A percentile compares a stretch with the other conserved stretches of the same genome.
Conservation (phyloP, 1,140 invertebrate genomes). For the Belonocnema kinseyi region DNA sequence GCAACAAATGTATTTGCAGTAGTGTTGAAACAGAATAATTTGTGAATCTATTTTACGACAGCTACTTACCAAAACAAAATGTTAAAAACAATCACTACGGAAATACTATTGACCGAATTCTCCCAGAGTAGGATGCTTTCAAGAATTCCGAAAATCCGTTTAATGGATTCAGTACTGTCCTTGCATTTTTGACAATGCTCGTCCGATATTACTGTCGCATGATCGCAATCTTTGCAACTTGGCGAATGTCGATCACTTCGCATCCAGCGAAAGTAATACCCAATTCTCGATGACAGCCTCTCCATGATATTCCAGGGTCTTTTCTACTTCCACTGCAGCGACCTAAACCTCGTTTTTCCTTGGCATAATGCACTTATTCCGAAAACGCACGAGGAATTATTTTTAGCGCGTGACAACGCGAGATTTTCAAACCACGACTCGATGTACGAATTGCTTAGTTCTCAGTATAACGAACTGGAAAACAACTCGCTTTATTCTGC, state of each 20-base stretch:
- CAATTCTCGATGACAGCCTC: constrained; percentile 49
- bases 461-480: no score
- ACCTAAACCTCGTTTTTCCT: constrained; percentile 37
- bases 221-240: not conserved
- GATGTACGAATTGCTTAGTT: not conserved
- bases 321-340: constrained; percentile 32
- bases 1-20: constrained; percentile 8
- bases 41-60: not conserved
- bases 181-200: constrained; percentile 33
- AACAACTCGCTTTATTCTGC: no score
- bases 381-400: constrained; percentile 35
- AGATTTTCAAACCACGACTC: constrained; percentile 25
- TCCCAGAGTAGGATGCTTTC: constrained; percentile 69
- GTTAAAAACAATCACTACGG: constrained; percentile 62
- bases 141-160: constrained; percentile 56
- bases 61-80: constrained; percentile 66
- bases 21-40: not conserved
- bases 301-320: constrained; percentile 52
- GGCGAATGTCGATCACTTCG: constrained; percentile 1
- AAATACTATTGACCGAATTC: constrained; percentile 66
- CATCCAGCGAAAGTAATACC: constrained; percentile 53
- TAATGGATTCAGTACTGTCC: constrained; percentile 39
- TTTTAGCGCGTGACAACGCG: constrained; percentile 41
- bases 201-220: constrained; percentile 34
- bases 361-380: constrained; percentile 35